Percentiles rank a stretch among this genome's conserved stretches.
These are phyloP conservation scores for Phenacoccus solenopsis DNA, from an alignment of 1,140 invertebrate species.

Conservation along the genomic window DNA sequence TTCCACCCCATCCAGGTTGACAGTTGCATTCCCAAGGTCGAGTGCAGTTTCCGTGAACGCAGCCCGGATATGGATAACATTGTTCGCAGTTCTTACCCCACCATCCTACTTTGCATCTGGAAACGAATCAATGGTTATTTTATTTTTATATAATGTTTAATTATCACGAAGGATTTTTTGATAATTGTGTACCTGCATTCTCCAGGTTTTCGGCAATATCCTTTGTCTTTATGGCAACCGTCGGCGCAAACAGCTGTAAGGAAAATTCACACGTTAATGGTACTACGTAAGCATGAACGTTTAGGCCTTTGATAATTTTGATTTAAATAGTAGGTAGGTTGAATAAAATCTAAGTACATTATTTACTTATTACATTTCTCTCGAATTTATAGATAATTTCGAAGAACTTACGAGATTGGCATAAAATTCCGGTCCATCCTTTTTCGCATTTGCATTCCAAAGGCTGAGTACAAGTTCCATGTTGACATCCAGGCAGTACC, in stretches of 20 bases:
- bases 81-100: slow-evolving; percentile 63
- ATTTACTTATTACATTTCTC: neutral
- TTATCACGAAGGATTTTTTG: neutral
- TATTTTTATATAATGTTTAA: neutral
- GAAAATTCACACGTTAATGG: too few species aligned
- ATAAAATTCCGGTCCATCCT: slow-evolving; percentile 76
- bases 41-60: slow-evolving; percentile 66
- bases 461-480: slow-evolving; percentile 66
- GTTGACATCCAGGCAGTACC: slow-evolving; percentile 61
- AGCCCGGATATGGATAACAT: slow-evolving; percentile 74
- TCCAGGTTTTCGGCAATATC: slow-evolving; percentile 69
- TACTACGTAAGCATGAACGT: too few species aligned
- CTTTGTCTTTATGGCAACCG: slow-evolving; percentile 68
- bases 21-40: slow-evolving; percentile 82
- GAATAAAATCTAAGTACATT: neutral
- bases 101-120: slow-evolving; percentile 79
- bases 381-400: neutral
- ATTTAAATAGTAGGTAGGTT: neutral
- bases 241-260: slow-evolving; percentile 62
- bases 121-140: slow-evolving; percentile 29
- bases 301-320: too few species aligned
- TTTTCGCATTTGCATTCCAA: slow-evolving; percentile 72
- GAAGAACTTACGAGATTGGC: slow-evolving; percentile 61
- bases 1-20: slow-evolving; percentile 70
- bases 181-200: slow-evolving; percentile 41